Percentiles rank a stretch among this genome's conserved stretches.
Evolutionary conservation across 2,888 invertebrate genomes (phyloP).

Genomic region (Hoplodrina blanda): DNA sequence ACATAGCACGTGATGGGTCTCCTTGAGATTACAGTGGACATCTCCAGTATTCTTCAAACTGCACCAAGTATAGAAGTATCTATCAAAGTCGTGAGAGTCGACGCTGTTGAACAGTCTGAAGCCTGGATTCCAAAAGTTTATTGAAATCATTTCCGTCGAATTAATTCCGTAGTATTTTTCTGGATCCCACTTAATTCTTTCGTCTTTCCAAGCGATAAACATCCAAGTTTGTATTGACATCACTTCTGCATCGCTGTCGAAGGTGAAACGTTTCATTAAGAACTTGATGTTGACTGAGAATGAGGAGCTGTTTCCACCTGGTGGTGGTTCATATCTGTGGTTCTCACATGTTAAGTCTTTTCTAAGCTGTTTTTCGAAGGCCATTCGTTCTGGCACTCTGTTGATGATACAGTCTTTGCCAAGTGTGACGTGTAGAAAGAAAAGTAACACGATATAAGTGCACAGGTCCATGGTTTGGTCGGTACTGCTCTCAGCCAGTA

Average conservation of each 20-base stretch:
- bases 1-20: slow-evolving; percentile 53
- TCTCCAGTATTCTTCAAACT: slow-evolving; percentile 55
- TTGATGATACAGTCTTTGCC: slow-evolving; percentile 40
- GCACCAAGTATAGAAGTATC: slow-evolving; percentile 50
- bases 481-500: slow-evolving; percentile 37
- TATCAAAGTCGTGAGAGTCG: slow-evolving; percentile 30
- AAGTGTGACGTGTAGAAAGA: slow-evolving; percentile 12
- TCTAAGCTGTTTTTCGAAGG: slow-evolving; percentile 61
- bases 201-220: slow-evolving; percentile 63
- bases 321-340: slow-evolving; percentile 3
- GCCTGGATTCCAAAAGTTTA: slow-evolving; percentile 65
- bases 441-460: slow-evolving; percentile 35
- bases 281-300: slow-evolving; percentile 59
- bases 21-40: slow-evolving; percentile 46
- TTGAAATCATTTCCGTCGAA: slow-evolving; percentile 18
- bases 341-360: slow-evolving; percentile 42
- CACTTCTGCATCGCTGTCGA: slow-evolving; percentile 60
- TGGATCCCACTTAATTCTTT: slow-evolving; percentile 71
- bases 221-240: slow-evolving; percentile 63
- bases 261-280: slow-evolving; percentile 66
- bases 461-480: slow-evolving; percentile 44
- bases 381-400: slow-evolving; percentile 44
- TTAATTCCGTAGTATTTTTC: slow-evolving; percentile 65
- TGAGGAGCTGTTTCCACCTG: slow-evolving; percentile 14
- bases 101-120: slow-evolving; percentile 63